Evolutionary conservation across 2,888 invertebrate species (phyloP).

Genomic region (Polyploca ridens): DNA sequence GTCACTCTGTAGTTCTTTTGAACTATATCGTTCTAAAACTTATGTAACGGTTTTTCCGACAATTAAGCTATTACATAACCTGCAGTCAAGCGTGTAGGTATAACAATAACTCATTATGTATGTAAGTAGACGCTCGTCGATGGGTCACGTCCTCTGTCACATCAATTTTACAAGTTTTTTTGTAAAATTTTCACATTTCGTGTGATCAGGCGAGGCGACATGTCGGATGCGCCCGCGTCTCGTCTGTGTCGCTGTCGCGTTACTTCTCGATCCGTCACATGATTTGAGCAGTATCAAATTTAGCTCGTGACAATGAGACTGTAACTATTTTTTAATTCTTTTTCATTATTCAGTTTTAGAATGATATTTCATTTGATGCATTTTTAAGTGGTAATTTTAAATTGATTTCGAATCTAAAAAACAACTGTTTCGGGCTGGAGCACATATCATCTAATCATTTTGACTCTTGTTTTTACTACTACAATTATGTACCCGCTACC

Average conservation of each 20-base stretch:
- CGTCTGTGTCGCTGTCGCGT: slow-evolving; percentile 51
- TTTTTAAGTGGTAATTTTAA: slow-evolving; percentile 5
- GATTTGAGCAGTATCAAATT: slow-evolving; percentile 70
- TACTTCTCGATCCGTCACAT: slow-evolving; percentile 69
- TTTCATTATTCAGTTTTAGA: slow-evolving; percentile 22
- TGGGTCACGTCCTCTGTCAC: slow-evolving; percentile 36
- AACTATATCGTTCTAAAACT: background rate
- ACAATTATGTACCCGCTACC: no score
- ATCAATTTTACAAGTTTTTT: slow-evolving; percentile 20
- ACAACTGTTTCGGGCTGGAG: no score
- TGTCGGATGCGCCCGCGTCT: slow-evolving; percentile 36
- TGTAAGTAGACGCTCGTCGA: slow-evolving; percentile 42
- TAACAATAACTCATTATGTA: slow-evolving; percentile 54
- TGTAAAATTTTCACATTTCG: slow-evolving; percentile 37
- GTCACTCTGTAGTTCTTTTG: no score
- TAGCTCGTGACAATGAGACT: slow-evolving; percentile 49
- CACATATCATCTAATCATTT: no score
- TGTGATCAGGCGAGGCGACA: slow-evolving; percentile 21
- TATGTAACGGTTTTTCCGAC: background rate
- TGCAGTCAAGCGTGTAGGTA: slow-evolving; percentile 35
- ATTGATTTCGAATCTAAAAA: background rate
- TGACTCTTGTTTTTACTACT: no score
- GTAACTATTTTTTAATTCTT: slow-evolving; percentile 30
- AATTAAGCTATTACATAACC: background rate
- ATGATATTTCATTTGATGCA: slow-evolving; percentile 17